A percentile compares a stretch with the other conserved stretches of the same genome.
Conservation (phyloP, 2,797 vertebrate genomes). For the Pampus argenteus region DNA sequence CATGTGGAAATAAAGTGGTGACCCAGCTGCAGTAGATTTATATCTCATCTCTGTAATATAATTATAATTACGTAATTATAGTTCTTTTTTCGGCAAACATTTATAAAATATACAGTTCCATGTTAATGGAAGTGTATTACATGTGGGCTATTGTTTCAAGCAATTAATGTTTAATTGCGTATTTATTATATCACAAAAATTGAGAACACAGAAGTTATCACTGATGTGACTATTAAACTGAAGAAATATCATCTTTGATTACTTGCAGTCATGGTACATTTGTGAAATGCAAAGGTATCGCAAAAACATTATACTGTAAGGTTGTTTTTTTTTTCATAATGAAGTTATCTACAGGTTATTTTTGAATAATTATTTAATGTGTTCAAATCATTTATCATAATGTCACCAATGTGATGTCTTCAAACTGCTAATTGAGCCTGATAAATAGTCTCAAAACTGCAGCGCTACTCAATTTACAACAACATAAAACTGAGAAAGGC, state of each 20-base stretch:
- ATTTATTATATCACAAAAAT: not conserved
- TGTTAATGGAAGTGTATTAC: not conserved
- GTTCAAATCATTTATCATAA: not conserved
- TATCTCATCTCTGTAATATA: not conserved
- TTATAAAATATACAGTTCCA: not conserved
- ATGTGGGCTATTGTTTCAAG: not conserved
- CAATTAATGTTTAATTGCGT: not conserved
- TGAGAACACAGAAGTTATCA: not conserved
- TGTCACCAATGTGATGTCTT: not conserved
- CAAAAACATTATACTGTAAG: not conserved
- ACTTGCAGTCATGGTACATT: not conserved
- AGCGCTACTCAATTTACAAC: too few relatives aligned
- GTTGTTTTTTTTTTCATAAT: not conserved
- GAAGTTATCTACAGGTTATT: not conserved
- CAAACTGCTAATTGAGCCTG: not conserved
- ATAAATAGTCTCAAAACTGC: too few relatives aligned
- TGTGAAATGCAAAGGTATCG: not conserved
- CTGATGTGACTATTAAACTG: not conserved
- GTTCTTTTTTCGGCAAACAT: conserved; percentile 7
- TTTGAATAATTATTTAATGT: not conserved
- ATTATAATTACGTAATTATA: conserved; percentile 7
- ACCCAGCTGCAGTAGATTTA: conserved; percentile 13
- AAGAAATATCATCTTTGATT: not conserved
- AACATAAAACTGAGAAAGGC: not conserved
- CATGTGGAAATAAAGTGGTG: conserved; percentile 1